Conservation (phyloP, 1,140 invertebrate species). For the Drosophila hydei region DNA sequence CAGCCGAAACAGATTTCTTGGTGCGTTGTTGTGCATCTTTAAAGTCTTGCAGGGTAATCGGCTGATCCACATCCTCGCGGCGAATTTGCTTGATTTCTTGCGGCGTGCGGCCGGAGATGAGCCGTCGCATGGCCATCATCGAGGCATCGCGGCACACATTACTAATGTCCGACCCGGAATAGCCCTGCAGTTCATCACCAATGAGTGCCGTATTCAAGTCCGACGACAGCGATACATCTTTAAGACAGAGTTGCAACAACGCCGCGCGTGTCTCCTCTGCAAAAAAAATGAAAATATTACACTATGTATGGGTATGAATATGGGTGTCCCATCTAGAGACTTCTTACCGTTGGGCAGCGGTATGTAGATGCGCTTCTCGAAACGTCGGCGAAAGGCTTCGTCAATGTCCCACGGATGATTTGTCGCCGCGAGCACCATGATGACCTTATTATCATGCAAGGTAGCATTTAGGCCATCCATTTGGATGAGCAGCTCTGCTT, state of each 20-base stretch:
- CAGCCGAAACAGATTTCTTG: slow-evolving; percentile 96
- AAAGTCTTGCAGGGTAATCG: slow-evolving; percentile 95
- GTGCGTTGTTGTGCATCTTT: slow-evolving; percentile 94
- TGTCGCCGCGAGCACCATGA: slow-evolving; percentile 99
- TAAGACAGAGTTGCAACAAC: slow-evolving; percentile 95
- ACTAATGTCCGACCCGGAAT: slow-evolving; percentile 99
- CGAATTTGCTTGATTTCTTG: slow-evolving; percentile 96
- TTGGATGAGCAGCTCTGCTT: slow-evolving; percentile 98
- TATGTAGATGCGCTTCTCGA: slow-evolving; percentile 99
- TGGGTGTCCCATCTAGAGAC: neutral
- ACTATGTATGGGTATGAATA: neutral
- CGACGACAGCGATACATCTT: slow-evolving; percentile 92
- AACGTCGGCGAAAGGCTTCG: slow-evolving; percentile 96
- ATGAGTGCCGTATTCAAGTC: slow-evolving; percentile 92
- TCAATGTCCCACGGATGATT: slow-evolving; percentile 99
- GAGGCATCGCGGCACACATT: slow-evolving; percentile 99
- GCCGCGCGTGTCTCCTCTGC: slow-evolving; percentile 92
- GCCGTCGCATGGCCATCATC: slow-evolving; percentile 99
- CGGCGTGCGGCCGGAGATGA: slow-evolving; percentile 95
- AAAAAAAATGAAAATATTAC: slow-evolving; percentile 1
- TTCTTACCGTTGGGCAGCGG: slow-evolving; percentile 94
- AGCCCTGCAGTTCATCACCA: slow-evolving; percentile 94
- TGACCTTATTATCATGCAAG: slow-evolving; percentile 88
- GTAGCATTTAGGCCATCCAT: slow-evolving; percentile 95
- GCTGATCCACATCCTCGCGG: slow-evolving; percentile 96